phyloP scores from a whole-genome alignment of 2,888 invertebrate species.

The Drosophila paramelanica region DNA sequence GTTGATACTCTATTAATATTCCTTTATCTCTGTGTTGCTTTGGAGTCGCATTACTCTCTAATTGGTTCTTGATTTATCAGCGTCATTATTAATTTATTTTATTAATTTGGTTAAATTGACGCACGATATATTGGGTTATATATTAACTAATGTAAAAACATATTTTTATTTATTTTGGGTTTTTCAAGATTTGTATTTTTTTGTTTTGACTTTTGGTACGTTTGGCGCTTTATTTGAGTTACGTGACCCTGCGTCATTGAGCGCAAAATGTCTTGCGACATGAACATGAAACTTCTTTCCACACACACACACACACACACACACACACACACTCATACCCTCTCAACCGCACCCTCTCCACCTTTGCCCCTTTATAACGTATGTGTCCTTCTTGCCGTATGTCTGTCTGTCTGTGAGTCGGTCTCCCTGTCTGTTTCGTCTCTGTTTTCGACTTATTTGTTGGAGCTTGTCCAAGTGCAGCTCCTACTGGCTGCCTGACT shows the following conservation, averaged over 20 bases:
- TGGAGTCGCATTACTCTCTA: too few species aligned
- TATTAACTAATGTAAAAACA: neutral
- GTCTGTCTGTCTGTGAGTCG: constrained; percentile 33
- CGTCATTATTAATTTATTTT: constrained; percentile 38
- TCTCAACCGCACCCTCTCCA: constrained; percentile 11
- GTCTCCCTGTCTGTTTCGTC: constrained; percentile 8
- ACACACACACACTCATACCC: constrained; percentile 2
- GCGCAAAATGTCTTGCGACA: constrained; percentile 75
- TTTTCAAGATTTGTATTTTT: constrained; percentile 9
- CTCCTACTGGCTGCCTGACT: constrained; percentile 16
- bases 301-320: constrained; percentile 31
- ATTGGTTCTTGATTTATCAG: neutral
- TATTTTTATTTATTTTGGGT: constrained; percentile 8
- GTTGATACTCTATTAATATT: neutral
- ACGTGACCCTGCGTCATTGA: constrained; percentile 77
- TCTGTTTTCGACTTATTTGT: constrained; percentile 53
- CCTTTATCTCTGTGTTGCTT: neutral
- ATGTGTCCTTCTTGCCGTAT: constrained; percentile 37
- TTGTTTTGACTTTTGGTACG: constrained; percentile 51
- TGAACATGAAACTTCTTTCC: constrained; percentile 65
- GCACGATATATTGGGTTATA: neutral
- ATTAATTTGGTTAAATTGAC: constrained; percentile 51
- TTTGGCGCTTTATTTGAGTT: constrained; percentile 78
- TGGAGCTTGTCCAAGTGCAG: constrained; percentile 53
- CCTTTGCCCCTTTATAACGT: constrained; percentile 27